Percentiles rank a stretch among this genome's conserved stretches.
Conservation (phyloP, 2,113 vertebrate genomes). For the Galbula dea region DNA sequence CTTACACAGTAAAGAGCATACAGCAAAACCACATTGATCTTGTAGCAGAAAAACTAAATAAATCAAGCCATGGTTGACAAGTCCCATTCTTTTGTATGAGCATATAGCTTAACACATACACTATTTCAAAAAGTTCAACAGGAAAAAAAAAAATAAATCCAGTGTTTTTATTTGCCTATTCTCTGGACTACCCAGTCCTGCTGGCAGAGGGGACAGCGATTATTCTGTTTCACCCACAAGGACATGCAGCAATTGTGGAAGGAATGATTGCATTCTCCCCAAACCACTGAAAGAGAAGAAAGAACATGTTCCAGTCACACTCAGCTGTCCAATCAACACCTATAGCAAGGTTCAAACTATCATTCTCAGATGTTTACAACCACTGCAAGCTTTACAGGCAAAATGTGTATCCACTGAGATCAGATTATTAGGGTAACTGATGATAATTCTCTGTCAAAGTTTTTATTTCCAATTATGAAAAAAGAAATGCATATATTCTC, state of each 20-base stretch:
- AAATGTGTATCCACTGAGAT: neutral
- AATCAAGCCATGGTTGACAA: neutral
- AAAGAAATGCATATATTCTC: neutral
- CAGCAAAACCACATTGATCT: neutral
- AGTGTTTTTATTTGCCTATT: constrained; percentile 88
- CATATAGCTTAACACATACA: neutral
- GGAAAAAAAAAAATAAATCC: neutral
- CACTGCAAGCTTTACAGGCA: neutral
- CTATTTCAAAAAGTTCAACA: neutral
- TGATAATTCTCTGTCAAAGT: neutral
- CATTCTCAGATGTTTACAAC: neutral
- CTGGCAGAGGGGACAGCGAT: constrained; percentile 96
- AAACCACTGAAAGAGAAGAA: constrained; percentile 87
- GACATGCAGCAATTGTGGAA: constrained; percentile 99
- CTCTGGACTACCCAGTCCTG: constrained; percentile 99
- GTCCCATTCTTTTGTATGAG: neutral
- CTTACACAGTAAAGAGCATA: neutral
- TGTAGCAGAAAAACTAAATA: neutral
- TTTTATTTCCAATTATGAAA: neutral
- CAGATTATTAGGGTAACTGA: neutral
- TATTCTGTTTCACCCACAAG: constrained; percentile 99
- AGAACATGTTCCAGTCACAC: constrained; percentile 33
- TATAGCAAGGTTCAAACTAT: neutral
- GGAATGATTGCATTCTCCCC: constrained; percentile 99
- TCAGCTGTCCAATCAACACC: neutral